phyloP scores from a whole-genome alignment of 2,888 invertebrate genomes.

The Cacoxenus indagator region DNA sequence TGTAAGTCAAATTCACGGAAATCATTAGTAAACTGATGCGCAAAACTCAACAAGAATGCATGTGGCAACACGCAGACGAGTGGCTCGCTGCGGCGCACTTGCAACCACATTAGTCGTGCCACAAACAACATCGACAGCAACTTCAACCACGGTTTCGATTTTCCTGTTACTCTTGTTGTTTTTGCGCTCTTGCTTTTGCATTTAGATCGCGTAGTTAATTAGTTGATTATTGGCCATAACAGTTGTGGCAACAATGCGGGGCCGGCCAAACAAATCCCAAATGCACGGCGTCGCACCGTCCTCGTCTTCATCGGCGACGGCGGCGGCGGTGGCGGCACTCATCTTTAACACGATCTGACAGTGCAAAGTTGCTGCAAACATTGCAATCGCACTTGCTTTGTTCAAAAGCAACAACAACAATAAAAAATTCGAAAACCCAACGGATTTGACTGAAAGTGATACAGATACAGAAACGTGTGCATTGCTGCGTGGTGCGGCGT shows the following conservation, averaged over 20 bases:
- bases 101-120: background rate
- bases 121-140: background rate
- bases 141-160: background rate
- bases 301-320: constrained; percentile 30
- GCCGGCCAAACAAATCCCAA: constrained; percentile 45
- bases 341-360: background rate
- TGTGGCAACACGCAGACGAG: background rate
- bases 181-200: constrained; percentile 48
- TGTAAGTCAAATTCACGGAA: constrained; percentile 38
- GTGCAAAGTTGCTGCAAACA: background rate
- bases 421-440: constrained; percentile 43
- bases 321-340: constrained; percentile 5
- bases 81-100: background rate
- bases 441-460: constrained; percentile 59
- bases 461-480: constrained; percentile 50
- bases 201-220: constrained; percentile 69
- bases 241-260: background rate
- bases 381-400: constrained; percentile 33
- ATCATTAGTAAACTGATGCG: constrained; percentile 41
- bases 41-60: background rate
- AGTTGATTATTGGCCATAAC: constrained; percentile 56
- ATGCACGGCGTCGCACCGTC: constrained; percentile 24
- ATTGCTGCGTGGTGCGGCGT: background rate
- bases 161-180: constrained; percentile 3
- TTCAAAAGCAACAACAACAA: background rate